Evolutionary conservation across 2,888 invertebrate genomes (phyloP), one percentile per base, ranked within the genome.

Genomic region (Phaedon cochleariae): DNA sequence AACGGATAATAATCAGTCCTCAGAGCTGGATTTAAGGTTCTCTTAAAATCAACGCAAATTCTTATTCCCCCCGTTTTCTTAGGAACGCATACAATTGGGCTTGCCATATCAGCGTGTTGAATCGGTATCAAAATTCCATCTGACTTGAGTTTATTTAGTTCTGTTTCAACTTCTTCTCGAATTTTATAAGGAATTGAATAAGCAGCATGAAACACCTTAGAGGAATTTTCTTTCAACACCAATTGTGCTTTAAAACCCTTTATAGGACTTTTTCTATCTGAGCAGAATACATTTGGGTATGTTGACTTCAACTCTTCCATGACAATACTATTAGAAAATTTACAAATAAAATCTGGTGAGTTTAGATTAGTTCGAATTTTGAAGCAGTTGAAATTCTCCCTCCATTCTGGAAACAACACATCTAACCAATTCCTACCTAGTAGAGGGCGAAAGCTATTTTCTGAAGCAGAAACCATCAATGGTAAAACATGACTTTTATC

Each of bases 271-370:
- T 29, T 37, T 18, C 51, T 29, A 59, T 63, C 51, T n/a, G 37
- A 26, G 37, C 10, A 26, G 29, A 61, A 61, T 31, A 20, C 51
- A 17, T 53, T 62, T n/a, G 58, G 51, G 52, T 17, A 64, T 26
- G 46, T 37, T 45, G 59, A 78, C 82, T 81, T 64, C 51, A 41
- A 29, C 18, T 49, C 86, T 86, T 59, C 87, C 89, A 76, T n/a
- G n/a, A n/a, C n/a, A n/a, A n/a, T n/a, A n/a, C n/a, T n/a, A n/a
- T n/a, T n/a, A n/a, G n/a, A n/a, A n/a, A n/a, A n/a, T n/a, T n/a
- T n/a, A n/a, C n/a, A n/a, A n/a, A n/a, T n/a, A n/a, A n/a, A n/a
- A n/a, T n/a, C n/a, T n/a, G n/a, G n/a, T n/a, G n/a, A n/a, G n/a
- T n/a, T n/a, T n/a, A n/a, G n/a, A n/a, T n/a, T n/a, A n/a, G n/a